phyloP scores from a whole-genome alignment of 2,888 invertebrate species.

The Calameuta filiformis region DNA sequence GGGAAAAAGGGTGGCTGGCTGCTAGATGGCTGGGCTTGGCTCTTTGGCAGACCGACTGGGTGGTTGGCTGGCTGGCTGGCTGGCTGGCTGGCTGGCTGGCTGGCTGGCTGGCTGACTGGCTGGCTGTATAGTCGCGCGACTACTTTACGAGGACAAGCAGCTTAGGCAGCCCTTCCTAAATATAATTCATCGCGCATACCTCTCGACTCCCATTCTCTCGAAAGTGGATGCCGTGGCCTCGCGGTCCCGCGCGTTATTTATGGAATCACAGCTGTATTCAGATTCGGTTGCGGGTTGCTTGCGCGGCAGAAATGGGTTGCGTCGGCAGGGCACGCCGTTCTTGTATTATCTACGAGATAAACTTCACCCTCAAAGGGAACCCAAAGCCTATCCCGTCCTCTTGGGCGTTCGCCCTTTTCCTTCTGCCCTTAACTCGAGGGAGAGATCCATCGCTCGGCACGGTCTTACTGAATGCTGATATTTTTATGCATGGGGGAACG shows the following conservation, averaged over 20 bases:
- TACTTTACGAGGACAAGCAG: constrained; percentile 47
- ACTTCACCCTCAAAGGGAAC: not conserved
- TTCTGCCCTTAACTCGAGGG: not conserved
- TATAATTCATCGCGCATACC: constrained; percentile 43
- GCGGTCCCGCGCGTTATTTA: constrained; percentile 48
- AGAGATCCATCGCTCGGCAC: not conserved
- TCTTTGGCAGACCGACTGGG: not conserved
- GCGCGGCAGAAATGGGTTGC: constrained; percentile 22
- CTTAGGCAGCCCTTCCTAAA: constrained; percentile 41
- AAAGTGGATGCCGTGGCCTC: constrained; percentile 28
- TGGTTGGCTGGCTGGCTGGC: not conserved
- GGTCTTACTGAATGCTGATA: not conserved
- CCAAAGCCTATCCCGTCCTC: not conserved
- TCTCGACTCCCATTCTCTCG: constrained; percentile 11
- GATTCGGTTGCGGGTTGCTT: constrained; percentile 17
- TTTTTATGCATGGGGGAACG: not conserved
- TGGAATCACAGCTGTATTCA: constrained; percentile 52
- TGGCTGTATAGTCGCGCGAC: constrained; percentile 13
- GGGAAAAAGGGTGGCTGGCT: not conserved
- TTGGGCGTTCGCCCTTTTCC: not conserved
- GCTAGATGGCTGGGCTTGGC: not conserved
- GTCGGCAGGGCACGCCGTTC: constrained; percentile 9
- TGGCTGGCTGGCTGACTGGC: not conserved
- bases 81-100: not conserved
- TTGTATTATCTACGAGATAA: constrained; percentile 26